Percentiles rank a stretch among this genome's conserved stretches.
Evolutionary conservation across 2,797 vertebrate genomes (phyloP).

Genomic region (Urophycis tenuis): DNA sequence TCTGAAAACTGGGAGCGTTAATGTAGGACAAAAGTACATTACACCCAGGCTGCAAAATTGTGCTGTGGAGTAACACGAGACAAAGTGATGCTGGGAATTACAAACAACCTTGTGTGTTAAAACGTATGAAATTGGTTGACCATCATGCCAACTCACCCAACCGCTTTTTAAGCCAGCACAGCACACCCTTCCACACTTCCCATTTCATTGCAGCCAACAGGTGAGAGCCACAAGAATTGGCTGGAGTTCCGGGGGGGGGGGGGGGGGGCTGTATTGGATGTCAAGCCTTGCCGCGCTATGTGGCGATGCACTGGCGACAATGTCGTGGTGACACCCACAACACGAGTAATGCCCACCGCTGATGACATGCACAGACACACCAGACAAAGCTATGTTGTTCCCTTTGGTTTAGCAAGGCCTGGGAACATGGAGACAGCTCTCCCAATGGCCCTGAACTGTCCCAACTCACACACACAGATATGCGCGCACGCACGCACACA

Average conservation of each 20-base stretch:
- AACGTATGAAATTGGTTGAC: conserved; percentile 2
- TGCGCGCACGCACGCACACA: conserved; percentile 24
- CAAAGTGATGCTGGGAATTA: not conserved
- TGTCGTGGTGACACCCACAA: conserved; percentile 61
- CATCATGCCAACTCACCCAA: conserved; percentile 42
- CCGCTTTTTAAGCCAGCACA: conserved; percentile 24
- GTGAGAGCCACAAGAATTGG: conserved; percentile 56
- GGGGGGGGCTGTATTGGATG: conserved; percentile 44
- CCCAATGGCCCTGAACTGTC: conserved; percentile 38
- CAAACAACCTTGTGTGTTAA: not conserved
- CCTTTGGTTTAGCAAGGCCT: conserved; percentile 45
- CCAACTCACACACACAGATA: conserved; percentile 28
- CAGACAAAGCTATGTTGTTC: conserved; percentile 63
- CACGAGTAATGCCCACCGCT: conserved; percentile 59
- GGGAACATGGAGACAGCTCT: conserved; percentile 53
- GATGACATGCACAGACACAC: conserved; percentile 57
- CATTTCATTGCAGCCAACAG: conserved; percentile 48
- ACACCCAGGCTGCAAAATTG: not conserved
- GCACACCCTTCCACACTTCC: conserved; percentile 37
- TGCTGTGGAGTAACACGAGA: not conserved
- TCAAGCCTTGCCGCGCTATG: conserved; percentile 54
- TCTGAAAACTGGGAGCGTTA: conserved; percentile 5
- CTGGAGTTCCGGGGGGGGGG: conserved; percentile 30
- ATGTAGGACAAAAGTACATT: not conserved
- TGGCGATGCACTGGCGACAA: conserved; percentile 40